Evolutionary conservation across 1,140 invertebrate species (phyloP), one percentile per base, ranked within the genome.

Genomic region (Diorhabda sublineata): DNA sequence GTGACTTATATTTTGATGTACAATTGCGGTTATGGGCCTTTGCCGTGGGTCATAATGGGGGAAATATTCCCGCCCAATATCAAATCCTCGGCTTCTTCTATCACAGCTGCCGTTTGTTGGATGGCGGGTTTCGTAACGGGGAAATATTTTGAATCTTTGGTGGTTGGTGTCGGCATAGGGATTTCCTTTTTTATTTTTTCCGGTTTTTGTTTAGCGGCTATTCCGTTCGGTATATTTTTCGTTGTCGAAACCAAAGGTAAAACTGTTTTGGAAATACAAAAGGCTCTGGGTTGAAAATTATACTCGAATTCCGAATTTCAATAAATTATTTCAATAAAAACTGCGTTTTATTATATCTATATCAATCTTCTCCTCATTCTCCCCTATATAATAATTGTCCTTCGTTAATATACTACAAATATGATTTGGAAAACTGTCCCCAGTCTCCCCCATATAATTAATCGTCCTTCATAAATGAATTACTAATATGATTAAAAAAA

Each of bases 41-140:
- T 96, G 7, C 92, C 93, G 0, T 95, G 93, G 92, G 87, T 92
- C 2, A 86, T 96, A 43, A 90, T 94, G 85, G 90, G 89, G 2
- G 92, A 96, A 81, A 87, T 95, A 73, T 92, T 95, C 73, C 88
- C 94, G 2, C 83, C 88, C 0, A 88, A 90, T 72, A 87, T 93
- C 2, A 91, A 93, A 78, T 89, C 91, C 0, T 82, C 87, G 3
- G 92, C 92, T 2, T 89, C 90, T 1, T 88, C 90, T 0, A 83
- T 93, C 4, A 90, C 91, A 0, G 89, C 92, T 0, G 88, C 88
- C 47, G 85, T 87, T 66, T 94, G 92, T 75, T 96, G 94, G 94
- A 76, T 86, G 0, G 81, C 92, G 57, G 91, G 87, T 0, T 96
- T 96, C 78, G 66, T 95, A 42, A 85, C 95, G 5, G 95, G 93